Evolutionary conservation across 2,888 invertebrate genomes (phyloP), one percentile per base, ranked within the genome.

Genomic region (Caenorhabditis macrosperma): DNA sequence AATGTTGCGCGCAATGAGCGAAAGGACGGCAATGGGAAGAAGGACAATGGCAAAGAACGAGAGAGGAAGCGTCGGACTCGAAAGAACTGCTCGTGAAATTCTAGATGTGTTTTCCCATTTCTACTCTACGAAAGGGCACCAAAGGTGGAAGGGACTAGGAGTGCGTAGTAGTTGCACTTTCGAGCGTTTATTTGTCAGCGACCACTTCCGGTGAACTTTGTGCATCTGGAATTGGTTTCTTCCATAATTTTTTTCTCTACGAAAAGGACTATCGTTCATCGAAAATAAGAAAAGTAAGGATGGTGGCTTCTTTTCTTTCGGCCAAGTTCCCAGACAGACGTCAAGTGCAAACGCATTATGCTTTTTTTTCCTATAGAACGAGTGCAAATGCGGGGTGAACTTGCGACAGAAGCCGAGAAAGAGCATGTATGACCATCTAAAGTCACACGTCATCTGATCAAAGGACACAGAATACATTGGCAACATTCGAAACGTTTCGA

Each of bases 1-100:
- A 72, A 64, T 64, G 64, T 72, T 63, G 63, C 72, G 61, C 61
- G 46, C 52, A 46, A 55, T 55, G 50, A 35, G 41, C 38, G 46
- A 35, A 35, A 30, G n/a, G n/a, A n/a, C n/a, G n/a, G n/a, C 9
- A 54, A 50, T n/a, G 48, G 44, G 38, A 52, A 28, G 44, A 22
- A 41, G 28, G 46, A 48, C 30, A 24, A 46, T 2, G 57, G 20
- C 15, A 9, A 46, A 33, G 7, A 17, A 44, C 10, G 50, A 50
- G 33, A n/a, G 48, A n/a, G 9, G 35, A 38, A 54, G 20, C 22
- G 44, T 41, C n/a, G n/a, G n/a, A n/a, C 41, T 20, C 7, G 64
- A 52, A 33, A 57, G 46, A 67, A 33, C 15, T 41, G 57, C 48
- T 67, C 4, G 38, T 33, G 54, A 69, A 69, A 69, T 54, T 61